Conservation (phyloP, 2,797 vertebrate genomes). For the Silurus aristotelis region DNA sequence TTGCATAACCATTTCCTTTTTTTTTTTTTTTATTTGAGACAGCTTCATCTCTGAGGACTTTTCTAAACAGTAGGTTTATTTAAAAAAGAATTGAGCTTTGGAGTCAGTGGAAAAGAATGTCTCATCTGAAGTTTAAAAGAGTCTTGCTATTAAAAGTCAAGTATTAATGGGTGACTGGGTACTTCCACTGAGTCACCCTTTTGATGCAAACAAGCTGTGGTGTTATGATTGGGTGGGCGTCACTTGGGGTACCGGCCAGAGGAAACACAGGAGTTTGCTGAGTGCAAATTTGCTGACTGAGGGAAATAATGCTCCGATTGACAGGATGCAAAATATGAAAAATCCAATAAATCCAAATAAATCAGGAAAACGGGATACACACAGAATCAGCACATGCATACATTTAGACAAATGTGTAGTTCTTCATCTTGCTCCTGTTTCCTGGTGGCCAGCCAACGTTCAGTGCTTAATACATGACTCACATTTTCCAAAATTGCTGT, state of each 20-base stretch:
- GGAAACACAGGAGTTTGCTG: constrained; percentile 23
- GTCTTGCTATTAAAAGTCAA: not conserved
- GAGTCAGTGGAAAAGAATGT: constrained; percentile 38
- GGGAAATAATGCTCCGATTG: not conserved
- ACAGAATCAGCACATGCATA: not conserved
- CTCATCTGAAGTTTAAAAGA: constrained; percentile 26
- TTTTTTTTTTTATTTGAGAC: constrained; percentile 8
- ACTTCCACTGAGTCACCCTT: constrained; percentile 52
- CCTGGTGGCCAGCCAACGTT: not conserved
- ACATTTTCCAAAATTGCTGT: constrained; percentile 41
- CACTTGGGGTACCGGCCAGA: constrained; percentile 15
- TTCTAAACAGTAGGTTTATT: constrained; percentile 41
- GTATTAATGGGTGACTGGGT: constrained; percentile 28
- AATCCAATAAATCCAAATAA: not conserved
- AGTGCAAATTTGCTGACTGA: constrained; percentile 20
- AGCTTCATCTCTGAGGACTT: not conserved
- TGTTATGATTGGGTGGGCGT: constrained; percentile 21
- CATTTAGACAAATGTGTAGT: constrained; percentile 6
- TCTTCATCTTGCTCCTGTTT: constrained; percentile 20
- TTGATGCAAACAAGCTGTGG: constrained; percentile 37
- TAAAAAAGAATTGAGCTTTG: constrained; percentile 6
- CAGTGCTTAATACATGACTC: constrained; percentile 44
- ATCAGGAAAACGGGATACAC: not conserved
- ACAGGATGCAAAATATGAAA: not conserved
- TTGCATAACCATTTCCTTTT: constrained; percentile 13